phyloP scores from a whole-genome alignment of 1,140 invertebrate species.

The Drosophila virilis region DNA sequence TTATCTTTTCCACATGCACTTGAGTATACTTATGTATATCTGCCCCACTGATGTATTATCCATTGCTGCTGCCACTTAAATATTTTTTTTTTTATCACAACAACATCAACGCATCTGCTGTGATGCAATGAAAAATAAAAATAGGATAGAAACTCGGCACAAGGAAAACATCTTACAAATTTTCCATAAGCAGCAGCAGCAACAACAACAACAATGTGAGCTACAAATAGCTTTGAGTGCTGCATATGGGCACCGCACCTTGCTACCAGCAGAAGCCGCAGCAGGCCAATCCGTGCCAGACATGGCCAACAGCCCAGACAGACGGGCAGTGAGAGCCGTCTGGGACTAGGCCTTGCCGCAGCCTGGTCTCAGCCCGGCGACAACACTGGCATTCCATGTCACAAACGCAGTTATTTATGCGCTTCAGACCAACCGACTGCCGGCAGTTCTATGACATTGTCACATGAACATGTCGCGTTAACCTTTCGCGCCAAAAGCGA shows the following conservation, averaged over 20 bases:
- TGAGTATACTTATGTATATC: slow-evolving; percentile 8
- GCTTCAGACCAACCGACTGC: slow-evolving; percentile 53
- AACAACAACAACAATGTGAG: slow-evolving; percentile 45
- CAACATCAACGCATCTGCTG: slow-evolving; percentile 31
- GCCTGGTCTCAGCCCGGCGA: slow-evolving; percentile 12
- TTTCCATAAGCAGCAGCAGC: slow-evolving; percentile 73
- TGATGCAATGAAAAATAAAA: slow-evolving; percentile 68
- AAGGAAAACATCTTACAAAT: slow-evolving; percentile 77
- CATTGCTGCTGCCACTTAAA: slow-evolving; percentile 41
- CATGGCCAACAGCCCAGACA: slow-evolving; percentile 61
- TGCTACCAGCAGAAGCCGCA: slow-evolving; percentile 66
- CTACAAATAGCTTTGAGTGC: slow-evolving; percentile 76
- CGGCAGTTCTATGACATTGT: slow-evolving; percentile 75
- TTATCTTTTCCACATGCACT: slow-evolving; percentile 23
- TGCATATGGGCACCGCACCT: slow-evolving; percentile 82
- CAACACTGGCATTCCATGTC: slow-evolving; percentile 74
- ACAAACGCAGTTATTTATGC: slow-evolving; percentile 83
- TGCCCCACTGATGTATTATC: slow-evolving; percentile 30
- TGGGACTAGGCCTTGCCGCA: slow-evolving; percentile 21
- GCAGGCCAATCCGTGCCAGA: slow-evolving; percentile 66
- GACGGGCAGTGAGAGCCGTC: slow-evolving; percentile 66
- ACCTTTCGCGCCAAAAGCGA: slow-evolving; percentile 62
- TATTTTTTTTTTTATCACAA: slow-evolving; percentile 30
- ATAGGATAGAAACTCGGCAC: slow-evolving; percentile 31
- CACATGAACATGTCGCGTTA: slow-evolving; percentile 80